Evolutionary conservation across 2,888 invertebrate species (phyloP), one percentile per base, ranked within the genome.

Genomic region (Neuroscelio doddi): DNA sequence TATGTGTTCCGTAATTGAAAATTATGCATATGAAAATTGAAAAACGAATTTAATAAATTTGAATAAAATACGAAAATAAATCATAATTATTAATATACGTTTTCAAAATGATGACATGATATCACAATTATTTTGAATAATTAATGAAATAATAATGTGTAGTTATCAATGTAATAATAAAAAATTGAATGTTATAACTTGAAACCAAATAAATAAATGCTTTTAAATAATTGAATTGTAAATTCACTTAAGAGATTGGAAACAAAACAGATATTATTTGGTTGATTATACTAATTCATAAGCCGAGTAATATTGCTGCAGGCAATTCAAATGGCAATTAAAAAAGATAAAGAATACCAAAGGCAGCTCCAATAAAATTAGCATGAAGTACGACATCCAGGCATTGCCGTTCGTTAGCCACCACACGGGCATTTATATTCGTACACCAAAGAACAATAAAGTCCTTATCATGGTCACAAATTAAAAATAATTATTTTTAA

Each of bases 401-500:
- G 64, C 64, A 68, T 58, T 66, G 64, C 64, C 61, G 68, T 67
- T 68, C 71, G 68, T 68, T 62, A 71, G 67, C 71, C 66, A 59
- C 46, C 69, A 68, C 69, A 53, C 67, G 53, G 55, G 63, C 69
- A 64, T 68, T 67, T 66, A 71, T 68, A 67, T 61, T 64, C 69
- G 67, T 66, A 59, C 67, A 61, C 67, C 41, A 68, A 68, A 70
- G 73, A 73, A 74, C 76, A 76, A 78, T 77, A 78, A 76, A 77
- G 74, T 71, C 69, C 74, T 82, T 82, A 81, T 82, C 82, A 71
- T 70, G 73, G 75, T 75, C 76, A 77, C 80, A 82, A 83, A 84
- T 84, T 81, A 82, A 82, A 82, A 83, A 84, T 82, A 82, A 84
- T 84, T 82, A 84, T 83, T 82, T 82, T 80, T 82, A 79, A 77